Percentiles rank a stretch among this genome's conserved stretches.
These are phyloP conservation scores for Hirtodrosophila histrioides DNA, from an alignment of 2,888 invertebrate species.

Conservation along the genomic window DNA sequence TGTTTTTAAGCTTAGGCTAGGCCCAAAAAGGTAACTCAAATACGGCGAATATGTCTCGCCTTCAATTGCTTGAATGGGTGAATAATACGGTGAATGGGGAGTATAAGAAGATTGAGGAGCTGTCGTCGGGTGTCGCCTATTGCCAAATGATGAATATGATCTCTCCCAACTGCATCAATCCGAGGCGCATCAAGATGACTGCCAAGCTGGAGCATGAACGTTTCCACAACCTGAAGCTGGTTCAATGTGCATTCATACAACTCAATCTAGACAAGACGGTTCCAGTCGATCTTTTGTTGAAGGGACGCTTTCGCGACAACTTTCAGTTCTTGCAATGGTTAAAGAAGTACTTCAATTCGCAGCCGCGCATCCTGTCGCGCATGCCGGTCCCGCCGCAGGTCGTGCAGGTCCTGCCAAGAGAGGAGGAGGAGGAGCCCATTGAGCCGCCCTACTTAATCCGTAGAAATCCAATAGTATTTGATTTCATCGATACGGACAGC, in stretches of 20 bases:
- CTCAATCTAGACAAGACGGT: constrained; percentile 95
- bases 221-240: constrained; percentile 98
- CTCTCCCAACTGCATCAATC: constrained; percentile 92
- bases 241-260: constrained; percentile 97
- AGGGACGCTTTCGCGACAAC: constrained; percentile 99
- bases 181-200: constrained; percentile 97
- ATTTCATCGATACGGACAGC: no score
- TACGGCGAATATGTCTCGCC: no score
- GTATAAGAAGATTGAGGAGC: no score
- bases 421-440: no score
- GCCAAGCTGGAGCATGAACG: constrained; percentile 99
- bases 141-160: constrained; percentile 99
- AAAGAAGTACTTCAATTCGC: constrained; percentile 99
- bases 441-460: no score
- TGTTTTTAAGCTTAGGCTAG: no score
- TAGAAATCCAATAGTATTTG: no score
- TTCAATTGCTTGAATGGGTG: no score
- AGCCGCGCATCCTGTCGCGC: constrained; percentile 87
- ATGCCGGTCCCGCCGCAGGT: constrained; percentile 86
- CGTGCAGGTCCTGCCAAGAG: no score
- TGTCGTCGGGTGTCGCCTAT: constrained; percentile 93
- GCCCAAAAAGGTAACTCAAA: no score
- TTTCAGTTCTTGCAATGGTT: constrained; percentile 99
- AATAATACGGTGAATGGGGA: no score
- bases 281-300: constrained; percentile 88